Percentiles rank a stretch among this genome's conserved stretches.
These are phyloP conservation scores for Neotoma lepida DNA, from an alignment of 2,113 vertebrate species.

Conservation along the genomic window DNA sequence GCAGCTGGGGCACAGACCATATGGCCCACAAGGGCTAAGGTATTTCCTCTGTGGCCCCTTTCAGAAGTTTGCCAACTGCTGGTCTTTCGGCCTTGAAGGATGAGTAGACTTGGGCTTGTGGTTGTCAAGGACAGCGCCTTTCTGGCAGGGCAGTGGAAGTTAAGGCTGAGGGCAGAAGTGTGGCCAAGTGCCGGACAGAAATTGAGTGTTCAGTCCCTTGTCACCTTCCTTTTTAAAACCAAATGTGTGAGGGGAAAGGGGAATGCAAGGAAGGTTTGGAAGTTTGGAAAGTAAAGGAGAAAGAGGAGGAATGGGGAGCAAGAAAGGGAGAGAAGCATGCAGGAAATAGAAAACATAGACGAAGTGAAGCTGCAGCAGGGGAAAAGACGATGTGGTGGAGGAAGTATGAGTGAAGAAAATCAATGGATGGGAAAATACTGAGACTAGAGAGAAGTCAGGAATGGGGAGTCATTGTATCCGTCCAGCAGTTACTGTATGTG, in stretches of 20 bases:
- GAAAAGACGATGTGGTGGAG: not conserved
- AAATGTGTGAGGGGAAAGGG: not conserved
- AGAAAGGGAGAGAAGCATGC: not conserved
- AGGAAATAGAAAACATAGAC: conserved; percentile 24
- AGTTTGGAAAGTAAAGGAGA: not conserved
- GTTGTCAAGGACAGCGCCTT: not conserved
- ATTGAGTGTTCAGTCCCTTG: not conserved
- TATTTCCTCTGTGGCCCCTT: not conserved
- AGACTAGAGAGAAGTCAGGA: not conserved
- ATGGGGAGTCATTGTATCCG: not conserved
- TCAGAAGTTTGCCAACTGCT: conserved; percentile 6
- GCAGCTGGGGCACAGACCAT: not conserved
- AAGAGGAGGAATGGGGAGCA: not conserved
- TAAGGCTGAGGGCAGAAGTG: not conserved
- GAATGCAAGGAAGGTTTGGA: conserved; percentile 3
- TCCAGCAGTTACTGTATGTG: not conserved
- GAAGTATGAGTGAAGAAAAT: not conserved
- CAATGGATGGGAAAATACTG: not conserved
- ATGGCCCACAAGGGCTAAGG: not conserved
- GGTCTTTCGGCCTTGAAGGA: conserved; percentile 1
- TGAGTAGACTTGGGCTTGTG: not conserved
- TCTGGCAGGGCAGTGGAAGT: not conserved
- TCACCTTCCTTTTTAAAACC: conserved; percentile 16
- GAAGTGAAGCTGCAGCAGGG: not conserved
- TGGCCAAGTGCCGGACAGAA: not conserved